Base-by-base conservation (phyloP, 2,888 invertebrate genomes). In the Euzetes globulus region DNA sequence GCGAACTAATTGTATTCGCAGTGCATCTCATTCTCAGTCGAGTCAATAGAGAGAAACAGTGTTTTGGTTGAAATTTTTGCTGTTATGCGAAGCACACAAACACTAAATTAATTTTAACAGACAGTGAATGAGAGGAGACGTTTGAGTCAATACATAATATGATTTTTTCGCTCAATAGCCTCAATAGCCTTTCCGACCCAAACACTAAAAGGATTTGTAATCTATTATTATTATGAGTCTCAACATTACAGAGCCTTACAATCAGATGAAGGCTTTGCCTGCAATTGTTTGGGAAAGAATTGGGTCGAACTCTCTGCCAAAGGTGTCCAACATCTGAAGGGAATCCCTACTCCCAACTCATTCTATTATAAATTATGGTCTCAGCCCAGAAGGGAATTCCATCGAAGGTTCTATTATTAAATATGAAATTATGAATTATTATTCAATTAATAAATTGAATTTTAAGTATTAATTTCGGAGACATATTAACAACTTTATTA, bases 181-280 rank as follows among this genome's bases (percentile, higher is more conserved):
- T 65, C 22, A 19, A 33, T 13, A 37, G 15, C 19, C 37, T 17
- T 7, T n/a, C 37, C 17, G 63, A 33, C 22, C 58, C 27, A 27
- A 25, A 27, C 19, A 50, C n/a, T 50, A 37, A 37, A 65, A 37
- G 33, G 63, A 65, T 65, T 65, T 65, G 63, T 22, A 65, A 65
- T 65, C 37, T 65, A 65, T 65, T 65, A 65, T 65, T 65, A 65
- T 37, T 65, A 65, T 65, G 7, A 65, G 63, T 19, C n/a, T 65
- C 22, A 65, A 33, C 33, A 17, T 27, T 27, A 65, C 33, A 17
- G 27, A 4, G 17, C 27, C 58, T 17, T 13, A 58, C 27, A 58
- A 58, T 58, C 58, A 55, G 50, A 50, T 19, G 50, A 55, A 55
- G 55, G 19, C 55, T 29, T 9, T 58, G 13, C 15, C 52, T 29